These are phyloP conservation scores for Lagocephalus sceleratus DNA, from an alignment of 2,797 vertebrate genomes.

Conservation along the genomic window DNA sequence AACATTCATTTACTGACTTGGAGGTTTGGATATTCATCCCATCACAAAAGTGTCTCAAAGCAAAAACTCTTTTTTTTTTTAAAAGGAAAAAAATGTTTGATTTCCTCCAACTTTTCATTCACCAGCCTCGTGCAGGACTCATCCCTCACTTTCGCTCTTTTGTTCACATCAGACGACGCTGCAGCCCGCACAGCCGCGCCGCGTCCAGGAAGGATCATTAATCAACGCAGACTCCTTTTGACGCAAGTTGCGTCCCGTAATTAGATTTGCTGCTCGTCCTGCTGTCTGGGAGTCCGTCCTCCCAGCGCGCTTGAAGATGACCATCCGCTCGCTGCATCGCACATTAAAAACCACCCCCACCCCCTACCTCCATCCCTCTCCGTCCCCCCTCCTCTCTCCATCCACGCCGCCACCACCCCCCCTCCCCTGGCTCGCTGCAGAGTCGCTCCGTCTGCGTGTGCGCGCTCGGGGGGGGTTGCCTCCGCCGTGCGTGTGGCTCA, in stretches of 20 bases:
- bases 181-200: conserved; percentile 29
- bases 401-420: background rate
- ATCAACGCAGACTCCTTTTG: conserved; percentile 56
- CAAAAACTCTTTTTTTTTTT: conserved; percentile 36
- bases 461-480: conserved; percentile 31
- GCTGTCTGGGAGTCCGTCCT: conserved; percentile 60
- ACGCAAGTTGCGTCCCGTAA: conserved; percentile 68
- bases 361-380: background rate
- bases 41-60: background rate
- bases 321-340: conserved; percentile 24
- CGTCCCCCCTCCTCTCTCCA: background rate
- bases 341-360: conserved; percentile 25
- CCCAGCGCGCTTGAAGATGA: conserved; percentile 11
- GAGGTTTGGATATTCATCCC: conserved; percentile 12
- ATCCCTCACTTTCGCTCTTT: conserved; percentile 41
- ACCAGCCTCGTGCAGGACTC: conserved; percentile 28
- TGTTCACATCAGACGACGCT: conserved; percentile 18
- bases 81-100: conserved; percentile 13
- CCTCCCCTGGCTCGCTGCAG: conserved; percentile 36
- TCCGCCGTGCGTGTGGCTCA: conserved; percentile 10
- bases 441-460: conserved; percentile 16
- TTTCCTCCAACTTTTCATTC: conserved; percentile 13
- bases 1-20: conserved; percentile 30
- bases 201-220: conserved; percentile 53
- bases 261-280: conserved; percentile 65